Evolutionary conservation across 1,140 invertebrate species (phyloP).

Genomic region (Heliconius nattereri): DNA sequence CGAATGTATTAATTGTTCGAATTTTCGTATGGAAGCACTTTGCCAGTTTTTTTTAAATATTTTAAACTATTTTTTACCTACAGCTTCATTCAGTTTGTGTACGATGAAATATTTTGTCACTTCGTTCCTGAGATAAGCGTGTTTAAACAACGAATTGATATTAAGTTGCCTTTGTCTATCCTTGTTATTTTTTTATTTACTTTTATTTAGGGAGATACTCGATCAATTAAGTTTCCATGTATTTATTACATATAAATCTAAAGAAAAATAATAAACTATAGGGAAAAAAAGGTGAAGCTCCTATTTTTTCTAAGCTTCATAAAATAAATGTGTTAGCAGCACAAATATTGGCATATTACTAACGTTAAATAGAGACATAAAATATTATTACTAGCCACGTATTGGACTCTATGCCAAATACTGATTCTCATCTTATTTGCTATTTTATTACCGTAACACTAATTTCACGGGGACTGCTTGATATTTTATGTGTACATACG

Average conservation of each 20-base stretch:
- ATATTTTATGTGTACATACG: background rate
- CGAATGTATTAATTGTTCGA: background rate
- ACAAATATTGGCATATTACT: background rate
- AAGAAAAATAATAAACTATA: too few species aligned
- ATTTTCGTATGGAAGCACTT: background rate
- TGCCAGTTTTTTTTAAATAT: background rate
- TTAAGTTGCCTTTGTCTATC: too few species aligned
- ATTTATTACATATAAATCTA: too few species aligned
- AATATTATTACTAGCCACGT: background rate
- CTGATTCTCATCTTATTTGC: background rate
- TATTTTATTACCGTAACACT: slow-evolving; percentile 2
- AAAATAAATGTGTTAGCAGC: background rate
- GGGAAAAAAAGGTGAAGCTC: background rate
- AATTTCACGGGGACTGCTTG: background rate
- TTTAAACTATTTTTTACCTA: too few species aligned
- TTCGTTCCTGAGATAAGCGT: too few species aligned
- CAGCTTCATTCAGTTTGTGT: too few species aligned
- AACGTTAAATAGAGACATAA: background rate
- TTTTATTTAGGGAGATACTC: too few species aligned
- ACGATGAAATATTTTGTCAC: too few species aligned
- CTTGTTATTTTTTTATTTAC: too few species aligned
- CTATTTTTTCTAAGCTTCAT: background rate
- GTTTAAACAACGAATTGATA: too few species aligned
- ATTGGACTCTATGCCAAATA: background rate
- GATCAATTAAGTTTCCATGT: too few species aligned